Evolutionary conservation across 2,113 vertebrate genomes (phyloP), one percentile per base, ranked within the genome.

Genomic region (Tyrannus savana): DNA sequence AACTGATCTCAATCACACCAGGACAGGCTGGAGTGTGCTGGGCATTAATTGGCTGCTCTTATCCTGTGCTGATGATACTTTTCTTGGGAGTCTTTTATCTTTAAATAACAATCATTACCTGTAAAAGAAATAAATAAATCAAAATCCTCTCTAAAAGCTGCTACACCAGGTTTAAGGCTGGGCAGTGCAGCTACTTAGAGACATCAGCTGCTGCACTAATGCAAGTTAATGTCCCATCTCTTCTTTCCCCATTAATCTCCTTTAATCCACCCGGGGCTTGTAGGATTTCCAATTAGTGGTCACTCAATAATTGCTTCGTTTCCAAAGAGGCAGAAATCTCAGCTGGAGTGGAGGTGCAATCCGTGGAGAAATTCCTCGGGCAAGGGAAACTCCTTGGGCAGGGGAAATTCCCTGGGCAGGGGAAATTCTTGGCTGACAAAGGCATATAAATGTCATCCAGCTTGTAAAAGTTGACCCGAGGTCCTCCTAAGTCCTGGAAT

Each of bases 221-320:
- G 63, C 42, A 23, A 42, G 67, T 22, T 33, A 71, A 46, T 19
- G 35, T 49, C 84, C 17, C 0, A 35, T 31, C 87, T 82, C 77
- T 44, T 76, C 81, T 49, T 44, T 63, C 49, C 17, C 41, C 62
- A 6, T 92, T 71, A 66, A 87, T 93, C 75, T 60, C n/a, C 74
- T 83, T 80, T 80, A 92, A 94, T 80, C 90, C 82, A 76, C 71
- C 0, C 1, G 37, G 39, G 80, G 53, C 66, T 91, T 33, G 59
- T 44, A 69, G 63, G 31, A 33, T 84, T 94, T 66, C 73, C 79
- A 80, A 12, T 83, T 44, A 86, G 62, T 56, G 79, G 35, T 47
- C 87, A 68, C 31, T 71, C 79, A 50, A 6, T 37, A 84, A 81
- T 88, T 79, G 84, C 92, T 81, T 73, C 58, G 5, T 90, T 90